A percentile compares a stretch with the other conserved stretches of the same genome.
phyloP scores from a whole-genome alignment of 2,797 vertebrate genomes.

The Anisognathus igniventris region DNA sequence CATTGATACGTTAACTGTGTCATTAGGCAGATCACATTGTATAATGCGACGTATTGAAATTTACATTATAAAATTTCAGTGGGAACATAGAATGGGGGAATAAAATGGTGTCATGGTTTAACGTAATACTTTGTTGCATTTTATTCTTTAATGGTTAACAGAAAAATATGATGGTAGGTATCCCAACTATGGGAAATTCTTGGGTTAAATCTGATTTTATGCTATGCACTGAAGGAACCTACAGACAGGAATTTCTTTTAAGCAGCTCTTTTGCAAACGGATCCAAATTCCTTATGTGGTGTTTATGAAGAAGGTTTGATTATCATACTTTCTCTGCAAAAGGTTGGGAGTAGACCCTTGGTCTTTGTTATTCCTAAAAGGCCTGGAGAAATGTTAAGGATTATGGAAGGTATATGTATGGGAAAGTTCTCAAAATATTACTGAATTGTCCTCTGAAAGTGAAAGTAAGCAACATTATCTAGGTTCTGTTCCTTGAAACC shows the following conservation, averaged over 20 bases:
- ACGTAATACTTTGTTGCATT: not conserved
- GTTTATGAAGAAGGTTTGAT: not conserved
- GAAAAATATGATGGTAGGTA: not conserved
- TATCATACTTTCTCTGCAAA: not conserved
- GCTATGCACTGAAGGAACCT: not conserved
- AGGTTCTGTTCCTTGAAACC: not conserved
- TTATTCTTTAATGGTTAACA: not conserved
- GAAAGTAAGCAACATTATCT: not conserved
- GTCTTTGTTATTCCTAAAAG: not conserved
- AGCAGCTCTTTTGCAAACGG: not conserved
- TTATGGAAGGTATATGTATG: not conserved
- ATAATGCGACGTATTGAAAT: not conserved
- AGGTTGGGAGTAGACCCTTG: not conserved
- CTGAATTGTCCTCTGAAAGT: not conserved
- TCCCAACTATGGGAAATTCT: not conserved
- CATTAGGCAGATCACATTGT: not conserved
- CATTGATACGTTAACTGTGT: not conserved
- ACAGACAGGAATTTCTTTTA: not conserved
- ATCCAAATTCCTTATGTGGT: not conserved
- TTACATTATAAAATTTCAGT: not conserved
- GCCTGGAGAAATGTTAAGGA: not conserved
- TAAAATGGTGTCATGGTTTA: not conserved
- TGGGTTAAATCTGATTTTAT: not conserved
- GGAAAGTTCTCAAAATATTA: not conserved
- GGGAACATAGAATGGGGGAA: not conserved